phyloP scores from a whole-genome alignment of 1,140 invertebrate species.

The Dreissena rostriformis region DNA sequence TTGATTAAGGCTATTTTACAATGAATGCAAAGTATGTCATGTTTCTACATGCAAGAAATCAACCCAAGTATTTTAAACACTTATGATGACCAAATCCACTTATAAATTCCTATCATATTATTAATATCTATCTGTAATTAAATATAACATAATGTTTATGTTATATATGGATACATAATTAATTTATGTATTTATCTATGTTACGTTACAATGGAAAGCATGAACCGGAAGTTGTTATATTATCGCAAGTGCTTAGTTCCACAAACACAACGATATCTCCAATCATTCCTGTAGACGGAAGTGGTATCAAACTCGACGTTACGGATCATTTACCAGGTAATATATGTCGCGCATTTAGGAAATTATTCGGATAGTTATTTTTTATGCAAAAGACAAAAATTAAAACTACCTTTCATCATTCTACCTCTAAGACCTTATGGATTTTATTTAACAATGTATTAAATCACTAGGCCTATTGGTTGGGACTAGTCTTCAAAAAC shows the following conservation, averaged over 20 bases:
- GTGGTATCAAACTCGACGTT: not conserved
- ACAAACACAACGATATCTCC: not conserved
- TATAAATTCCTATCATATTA: too few species aligned
- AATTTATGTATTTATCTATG: too few species aligned
- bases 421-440: not conserved
- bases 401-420: not conserved
- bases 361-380: not conserved
- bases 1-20: too few species aligned
- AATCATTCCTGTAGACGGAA: not conserved
- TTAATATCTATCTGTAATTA: too few species aligned
- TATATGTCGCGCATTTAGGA: not conserved
- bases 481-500: not conserved
- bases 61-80: too few species aligned
- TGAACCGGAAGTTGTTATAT: not conserved
- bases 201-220: slow-evolving; percentile 1
- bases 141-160: too few species aligned
- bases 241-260: not conserved
- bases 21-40: too few species aligned
- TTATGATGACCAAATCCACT: too few species aligned
- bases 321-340: not conserved
- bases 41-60: too few species aligned
- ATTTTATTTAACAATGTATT: not conserved
- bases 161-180: too few species aligned
- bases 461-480: not conserved
- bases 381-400: not conserved